Evolutionary conservation across 2,113 vertebrate genomes (phyloP).

Genomic region (Felis catus): F.catus_Fca126_mat1.0 CM031417.1:85894501-85895000

Average conservation of each 20-base stretch:
- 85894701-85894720: neutral
- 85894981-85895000: no score
- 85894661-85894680: neutral
- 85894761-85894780: constrained; percentile 28
- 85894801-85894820: neutral
- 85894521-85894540: neutral
- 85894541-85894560: neutral
- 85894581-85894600: constrained; percentile 1
- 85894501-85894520: neutral
- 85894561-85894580: neutral
- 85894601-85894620: neutral
- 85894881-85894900: no score
- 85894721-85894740: neutral
- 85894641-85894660: neutral
- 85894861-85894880: no score
- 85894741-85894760: constrained; percentile 10
- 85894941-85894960: no score
- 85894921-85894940: no score
- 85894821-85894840: neutral
- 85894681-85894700: constrained; percentile 29
- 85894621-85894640: constrained; percentile 21
- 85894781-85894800: neutral
- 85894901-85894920: no score
- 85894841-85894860: no score
- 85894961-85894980: no score